Base-by-base conservation (phyloP, 2,888 invertebrate species). In the Rhabditoides inermis region DNA sequence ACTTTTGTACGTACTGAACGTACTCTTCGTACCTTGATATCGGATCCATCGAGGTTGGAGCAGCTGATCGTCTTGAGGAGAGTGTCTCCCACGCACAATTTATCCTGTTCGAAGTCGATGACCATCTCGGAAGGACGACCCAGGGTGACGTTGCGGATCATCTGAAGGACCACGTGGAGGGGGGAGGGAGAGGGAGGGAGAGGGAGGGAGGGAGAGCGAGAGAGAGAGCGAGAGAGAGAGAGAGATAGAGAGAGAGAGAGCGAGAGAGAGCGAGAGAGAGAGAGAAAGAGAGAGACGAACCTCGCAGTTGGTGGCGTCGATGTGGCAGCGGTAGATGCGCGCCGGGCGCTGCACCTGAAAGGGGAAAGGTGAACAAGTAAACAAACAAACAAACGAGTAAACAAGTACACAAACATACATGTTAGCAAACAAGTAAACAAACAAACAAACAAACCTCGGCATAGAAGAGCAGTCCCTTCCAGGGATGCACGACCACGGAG, bases 401-500 rank as follows among this genome's bases (percentile, higher is more conserved):
- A 32, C 15, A 32, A 32, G 10, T 7, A 10, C 32, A 32, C 15
- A 15, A 42, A 23, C 15, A 18, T 40, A 18, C n/a, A n/a, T 5
- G 23, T 22, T 15, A 42, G 42, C 4, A 25, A 6, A 6, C 42
- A 6, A 18, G 20, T 22, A 23, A 18, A 3, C 7, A 22, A 42
- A 15, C 15, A 27, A 45, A 3, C 40, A 41, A 18, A 47, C 22
- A 12, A 40, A 47, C 91, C 77, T 94, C 92, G 0, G 91, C 88
- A 82, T 88, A 94, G 80, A 91, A 94, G 46, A 94, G 85, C 71
- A 82, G 89, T 36, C 81, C 81, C 74, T 86, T 86, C 76, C 90
- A 90, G 0, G 95, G 95, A 79, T 95, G 92, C 0, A 94, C 89
- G 0, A 91, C 94, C 55, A 98, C 90, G 4, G 92, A 92, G 69